phyloP scores from a whole-genome alignment of 2,797 vertebrate genomes.

The Pipistrellus pygmaeus region DNA sequence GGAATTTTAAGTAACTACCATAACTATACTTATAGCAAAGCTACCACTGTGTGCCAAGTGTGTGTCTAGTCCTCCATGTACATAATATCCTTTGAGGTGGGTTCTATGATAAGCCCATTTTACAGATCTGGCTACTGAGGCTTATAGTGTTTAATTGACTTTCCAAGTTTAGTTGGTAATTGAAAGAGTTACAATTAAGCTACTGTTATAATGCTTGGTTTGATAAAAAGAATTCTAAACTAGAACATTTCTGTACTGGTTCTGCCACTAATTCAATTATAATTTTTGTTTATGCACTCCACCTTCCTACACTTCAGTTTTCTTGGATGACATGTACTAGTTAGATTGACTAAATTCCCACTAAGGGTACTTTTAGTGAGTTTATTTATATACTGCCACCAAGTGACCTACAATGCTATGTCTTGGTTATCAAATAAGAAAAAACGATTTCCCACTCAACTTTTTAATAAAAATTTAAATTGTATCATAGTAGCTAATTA shows the following conservation, averaged over 20 bases:
- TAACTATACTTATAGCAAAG: not conserved
- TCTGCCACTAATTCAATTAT: not conserved
- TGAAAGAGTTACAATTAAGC: not conserved
- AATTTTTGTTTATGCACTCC: not conserved
- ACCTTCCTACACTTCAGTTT: not conserved
- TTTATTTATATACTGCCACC: not conserved
- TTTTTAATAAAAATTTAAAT: conserved; percentile 24
- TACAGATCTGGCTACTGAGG: not conserved
- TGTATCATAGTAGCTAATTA: conserved; percentile 4
- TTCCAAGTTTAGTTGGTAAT: not conserved
- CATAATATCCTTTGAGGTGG: not conserved
- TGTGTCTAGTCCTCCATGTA: not conserved
- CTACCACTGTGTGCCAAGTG: not conserved
- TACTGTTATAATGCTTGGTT: not conserved
- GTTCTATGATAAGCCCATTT: not conserved
- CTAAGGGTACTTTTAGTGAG: not conserved
- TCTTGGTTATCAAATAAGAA: not conserved
- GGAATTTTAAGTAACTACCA: not conserved
- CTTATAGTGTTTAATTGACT: not conserved
- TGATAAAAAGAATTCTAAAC: conserved; percentile 27
- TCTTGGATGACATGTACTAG: not conserved
- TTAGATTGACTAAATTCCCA: not conserved
- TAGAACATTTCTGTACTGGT: not conserved
- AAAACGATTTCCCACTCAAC: not conserved
- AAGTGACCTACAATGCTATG: not conserved